phyloP scores from a whole-genome alignment of 2,797 vertebrate species.

The Phoebastria nigripes region DNA sequence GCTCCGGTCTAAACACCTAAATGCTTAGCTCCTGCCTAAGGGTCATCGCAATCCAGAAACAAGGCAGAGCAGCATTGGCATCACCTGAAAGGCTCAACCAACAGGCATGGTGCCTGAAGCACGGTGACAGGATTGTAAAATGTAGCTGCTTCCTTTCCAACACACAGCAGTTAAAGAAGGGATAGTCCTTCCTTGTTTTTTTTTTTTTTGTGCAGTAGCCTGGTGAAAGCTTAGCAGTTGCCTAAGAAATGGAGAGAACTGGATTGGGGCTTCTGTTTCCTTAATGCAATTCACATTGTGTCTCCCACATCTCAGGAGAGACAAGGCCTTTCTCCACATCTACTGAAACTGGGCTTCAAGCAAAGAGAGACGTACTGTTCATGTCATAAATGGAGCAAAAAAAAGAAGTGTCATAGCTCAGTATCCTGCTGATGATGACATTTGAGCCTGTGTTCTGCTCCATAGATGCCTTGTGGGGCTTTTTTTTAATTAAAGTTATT shows the following conservation, averaged over 20 bases:
- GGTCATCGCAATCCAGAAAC: fast-evolving
- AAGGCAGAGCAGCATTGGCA: neutral
- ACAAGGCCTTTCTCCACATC: neutral
- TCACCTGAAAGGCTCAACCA: neutral
- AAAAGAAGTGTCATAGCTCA: neutral
- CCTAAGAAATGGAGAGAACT: neutral
- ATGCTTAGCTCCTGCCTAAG: neutral
- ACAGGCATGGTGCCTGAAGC: neutral
- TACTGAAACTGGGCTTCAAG: neutral
- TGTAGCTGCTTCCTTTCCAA: neutral
- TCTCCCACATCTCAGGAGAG: neutral
- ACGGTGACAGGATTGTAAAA: neutral
- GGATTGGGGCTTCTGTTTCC: neutral
- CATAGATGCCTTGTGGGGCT: neutral
- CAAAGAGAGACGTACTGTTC: neutral
- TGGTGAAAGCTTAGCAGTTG: neutral
- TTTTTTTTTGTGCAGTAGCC: neutral
- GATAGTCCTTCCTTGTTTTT: neutral
- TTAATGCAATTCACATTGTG: neutral
- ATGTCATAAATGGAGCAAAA: neutral
- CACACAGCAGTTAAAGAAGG: neutral
- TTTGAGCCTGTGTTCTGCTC: neutral
- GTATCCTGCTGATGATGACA: neutral
- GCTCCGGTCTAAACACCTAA: neutral
- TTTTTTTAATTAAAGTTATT: neutral